Conservation (phyloP, 2,797 vertebrate genomes). For the Pelodytes ibericus region DNA sequence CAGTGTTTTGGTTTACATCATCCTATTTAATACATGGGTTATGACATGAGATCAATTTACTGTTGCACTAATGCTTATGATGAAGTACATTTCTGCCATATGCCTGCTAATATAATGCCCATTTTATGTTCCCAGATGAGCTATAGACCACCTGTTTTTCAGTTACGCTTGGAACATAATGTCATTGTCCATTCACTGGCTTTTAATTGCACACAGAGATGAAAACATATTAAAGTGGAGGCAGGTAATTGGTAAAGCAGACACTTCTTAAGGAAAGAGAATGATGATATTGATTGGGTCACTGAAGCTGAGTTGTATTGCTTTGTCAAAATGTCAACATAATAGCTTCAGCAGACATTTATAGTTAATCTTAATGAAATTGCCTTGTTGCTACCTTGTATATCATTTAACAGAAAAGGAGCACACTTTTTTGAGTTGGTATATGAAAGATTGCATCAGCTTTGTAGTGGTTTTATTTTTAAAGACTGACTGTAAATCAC, state of each 20-base stretch:
- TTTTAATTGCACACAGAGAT: slow-evolving; percentile 47
- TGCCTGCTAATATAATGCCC: not conserved
- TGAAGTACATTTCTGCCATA: not conserved
- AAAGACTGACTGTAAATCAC: too few species aligned
- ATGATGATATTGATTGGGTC: slow-evolving; percentile 52
- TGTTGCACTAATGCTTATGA: not conserved
- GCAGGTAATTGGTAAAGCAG: slow-evolving; percentile 46
- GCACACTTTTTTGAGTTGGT: too few species aligned
- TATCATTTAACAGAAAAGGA: slow-evolving; percentile 40
- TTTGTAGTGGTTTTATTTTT: not conserved
- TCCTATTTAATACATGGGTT: not conserved
- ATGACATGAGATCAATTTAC: not conserved
- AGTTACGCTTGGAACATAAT: slow-evolving; percentile 27
- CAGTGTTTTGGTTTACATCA: not conserved
- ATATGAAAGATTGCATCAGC: not conserved
- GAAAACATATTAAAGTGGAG: slow-evolving; percentile 45
- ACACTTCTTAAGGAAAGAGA: slow-evolving; percentile 47
- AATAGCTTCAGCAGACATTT: slow-evolving; percentile 51
- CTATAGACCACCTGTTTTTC: slow-evolving; percentile 12
- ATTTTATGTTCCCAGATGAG: slow-evolving; percentile 15
- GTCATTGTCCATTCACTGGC: slow-evolving; percentile 44
- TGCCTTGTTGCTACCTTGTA: slow-evolving; percentile 37
- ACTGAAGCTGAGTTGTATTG: slow-evolving; percentile 50
- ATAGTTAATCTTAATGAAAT: slow-evolving; percentile 51
- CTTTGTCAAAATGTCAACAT: slow-evolving; percentile 56